A percentile compares a stretch with the other conserved stretches of the same genome.
Evolutionary conservation across 2,113 vertebrate genomes (phyloP).

Genomic region (Centropus bengalensis): DNA sequence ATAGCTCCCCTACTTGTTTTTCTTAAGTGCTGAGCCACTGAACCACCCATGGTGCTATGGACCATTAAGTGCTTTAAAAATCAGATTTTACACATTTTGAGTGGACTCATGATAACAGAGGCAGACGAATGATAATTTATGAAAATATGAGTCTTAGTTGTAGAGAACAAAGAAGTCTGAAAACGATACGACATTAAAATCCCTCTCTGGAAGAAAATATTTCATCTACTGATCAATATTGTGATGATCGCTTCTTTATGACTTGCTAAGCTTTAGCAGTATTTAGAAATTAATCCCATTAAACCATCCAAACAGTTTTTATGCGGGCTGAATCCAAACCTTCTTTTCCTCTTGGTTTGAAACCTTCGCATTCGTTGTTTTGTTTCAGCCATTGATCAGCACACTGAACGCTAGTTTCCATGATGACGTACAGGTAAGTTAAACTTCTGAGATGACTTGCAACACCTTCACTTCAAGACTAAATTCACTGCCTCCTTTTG

Average conservation of each 20-base stretch:
- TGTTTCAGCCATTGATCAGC: neutral
- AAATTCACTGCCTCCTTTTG: neutral
- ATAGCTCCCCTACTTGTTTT: neutral
- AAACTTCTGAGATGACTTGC: neutral
- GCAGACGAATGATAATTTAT: neutral
- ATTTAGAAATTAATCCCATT: neutral
- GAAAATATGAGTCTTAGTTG: neutral
- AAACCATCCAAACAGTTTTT: neutral
- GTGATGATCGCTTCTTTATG: neutral
- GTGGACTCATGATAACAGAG: neutral
- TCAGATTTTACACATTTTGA: neutral
- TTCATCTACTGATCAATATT: neutral
- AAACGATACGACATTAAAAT: neutral
- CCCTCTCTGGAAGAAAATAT: neutral
- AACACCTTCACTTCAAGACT: neutral
- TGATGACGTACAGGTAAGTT: neutral
- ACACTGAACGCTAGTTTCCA: neutral
- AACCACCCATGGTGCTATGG: neutral
- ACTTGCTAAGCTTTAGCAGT: neutral
- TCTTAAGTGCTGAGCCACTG: rapidly evolving
- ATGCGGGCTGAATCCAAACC: neutral
- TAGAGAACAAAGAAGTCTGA: neutral
- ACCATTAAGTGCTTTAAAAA: neutral
- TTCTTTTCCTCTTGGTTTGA: neutral
- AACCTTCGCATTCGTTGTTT: neutral